Evolutionary conservation across 1,140 invertebrate species (phyloP), one percentile per base, ranked within the genome.

Genomic region (Lordiphosa mommai): DNA sequence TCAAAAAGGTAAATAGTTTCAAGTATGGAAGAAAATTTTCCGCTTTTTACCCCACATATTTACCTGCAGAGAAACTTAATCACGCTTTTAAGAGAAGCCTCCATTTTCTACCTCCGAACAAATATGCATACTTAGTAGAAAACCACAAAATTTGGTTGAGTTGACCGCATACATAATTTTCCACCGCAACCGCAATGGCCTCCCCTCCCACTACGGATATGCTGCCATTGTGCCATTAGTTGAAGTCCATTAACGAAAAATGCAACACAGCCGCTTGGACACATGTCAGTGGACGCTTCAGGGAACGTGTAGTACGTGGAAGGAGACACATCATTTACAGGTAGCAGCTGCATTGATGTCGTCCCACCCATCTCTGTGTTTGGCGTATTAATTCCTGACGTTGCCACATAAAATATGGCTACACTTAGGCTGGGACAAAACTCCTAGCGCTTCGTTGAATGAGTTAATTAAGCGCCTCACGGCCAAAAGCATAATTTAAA

Each of bases 391-490:
- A 77, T 77, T 77, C 63, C 51, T 48, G 67, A 53, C 17, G 46
- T 17, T 23, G 23, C 53, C 60, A 79, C 64, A 73, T 80, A 68
- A 80, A 80, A 80, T 80, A 80, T 80, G 70, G 63, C 74, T 44
- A 47, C 74, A 70, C 57, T 67, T 60, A 56, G 50, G 34, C 46
- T 9, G 29, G 51, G 29, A 52, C 32, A 23, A 34, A 23, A 30
- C 16, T 12, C 29, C 17, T 14, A 38, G 41, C 37, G 53, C 59
- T 33, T 13, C 61, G 48, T 55, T 69, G 70, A 80, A 80, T 80
- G 70, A 74, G 76, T 80, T 80, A 80, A 80, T 80, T 80, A 80
- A 73, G 76, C 60, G 70, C 64, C 74, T 57, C 69, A 66, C 70
- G 70, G 65, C 61, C 66, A 47, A 53, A 32, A 60, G 53, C 66